These are phyloP conservation scores for Drosophila tanythrix DNA, from an alignment of 2,888 invertebrate species.

Conservation along the genomic window DNA sequence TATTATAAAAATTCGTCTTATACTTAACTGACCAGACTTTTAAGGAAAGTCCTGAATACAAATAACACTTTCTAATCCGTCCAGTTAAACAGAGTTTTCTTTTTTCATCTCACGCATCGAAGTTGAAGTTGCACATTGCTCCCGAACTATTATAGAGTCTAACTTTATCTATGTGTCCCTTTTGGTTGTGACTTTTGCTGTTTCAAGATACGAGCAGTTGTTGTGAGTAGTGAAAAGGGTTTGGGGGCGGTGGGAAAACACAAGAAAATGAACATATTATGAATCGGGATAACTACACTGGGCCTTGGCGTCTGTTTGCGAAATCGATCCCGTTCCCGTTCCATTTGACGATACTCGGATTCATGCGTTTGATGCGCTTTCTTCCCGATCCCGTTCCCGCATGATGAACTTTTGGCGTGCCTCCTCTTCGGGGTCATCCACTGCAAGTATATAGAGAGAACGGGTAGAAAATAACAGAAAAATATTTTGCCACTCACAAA, in stretches of 20 bases:
- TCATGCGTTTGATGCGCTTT: conserved; percentile 77
- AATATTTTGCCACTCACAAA: conserved; percentile 12
- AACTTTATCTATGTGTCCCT: not conserved
- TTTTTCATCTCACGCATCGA: conserved; percentile 27
- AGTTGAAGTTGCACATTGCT: conserved; percentile 48
- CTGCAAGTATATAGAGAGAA: conserved; percentile 66
- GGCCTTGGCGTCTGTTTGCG: conserved; percentile 81
- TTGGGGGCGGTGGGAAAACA: conserved; percentile 4
- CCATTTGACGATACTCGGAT: conserved; percentile 80
- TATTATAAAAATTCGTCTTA: not conserved
- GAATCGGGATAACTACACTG: conserved; percentile 73
- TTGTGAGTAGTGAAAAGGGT: not conserved
- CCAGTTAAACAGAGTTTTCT: not conserved
- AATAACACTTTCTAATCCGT: not conserved
- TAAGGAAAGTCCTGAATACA: not conserved
- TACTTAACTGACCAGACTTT: accelerated
- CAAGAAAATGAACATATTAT: conserved; percentile 23
- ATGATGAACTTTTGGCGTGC: conserved; percentile 80
- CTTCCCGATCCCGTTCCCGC: conserved; percentile 79
- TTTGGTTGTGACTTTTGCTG: not conserved
- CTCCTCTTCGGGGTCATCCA: conserved; percentile 80
- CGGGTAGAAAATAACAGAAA: conserved; percentile 45
- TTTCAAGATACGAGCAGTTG: conserved; percentile 30
- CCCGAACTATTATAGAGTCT: conserved; percentile 3
- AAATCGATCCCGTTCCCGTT: conserved; percentile 79